Conservation (phyloP, 2,113 vertebrate genomes). For the Plecotus auritus region DNA sequence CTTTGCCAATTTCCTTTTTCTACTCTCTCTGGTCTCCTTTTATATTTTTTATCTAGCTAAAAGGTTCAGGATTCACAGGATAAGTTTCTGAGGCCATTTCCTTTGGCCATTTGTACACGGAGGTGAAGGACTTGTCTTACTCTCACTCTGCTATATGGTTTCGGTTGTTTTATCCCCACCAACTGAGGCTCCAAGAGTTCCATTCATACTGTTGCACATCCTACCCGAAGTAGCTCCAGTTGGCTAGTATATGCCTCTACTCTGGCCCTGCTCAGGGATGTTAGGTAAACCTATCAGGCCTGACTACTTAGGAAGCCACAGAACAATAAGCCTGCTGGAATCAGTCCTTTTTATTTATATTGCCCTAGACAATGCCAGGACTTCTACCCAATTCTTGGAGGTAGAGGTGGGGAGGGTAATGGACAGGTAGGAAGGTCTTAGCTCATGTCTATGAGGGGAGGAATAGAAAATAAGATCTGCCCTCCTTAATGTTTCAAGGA, state of each 20-base stretch:
- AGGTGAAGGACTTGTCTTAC: not conserved
- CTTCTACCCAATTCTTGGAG: not conserved
- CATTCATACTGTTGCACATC: not conserved
- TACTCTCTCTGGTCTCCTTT: not conserved
- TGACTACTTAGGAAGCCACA: not conserved
- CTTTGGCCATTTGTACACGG: not conserved
- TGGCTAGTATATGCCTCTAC: not conserved
- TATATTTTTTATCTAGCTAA: not conserved
- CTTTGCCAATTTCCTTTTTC: not conserved
- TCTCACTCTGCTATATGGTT: not conserved
- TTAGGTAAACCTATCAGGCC: not conserved
- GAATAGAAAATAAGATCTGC: not conserved
- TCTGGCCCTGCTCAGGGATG: not conserved
- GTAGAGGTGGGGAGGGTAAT: not conserved
- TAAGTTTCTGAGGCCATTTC: not conserved
- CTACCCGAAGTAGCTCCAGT: not conserved
- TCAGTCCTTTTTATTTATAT: not conserved
- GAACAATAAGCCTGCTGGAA: not conserved
- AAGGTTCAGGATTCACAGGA: not conserved
- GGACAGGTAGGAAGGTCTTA: not conserved
- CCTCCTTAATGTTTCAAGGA: not conserved
- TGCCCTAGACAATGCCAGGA: not conserved
- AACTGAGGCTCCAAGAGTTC: not conserved
- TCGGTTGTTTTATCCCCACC: not conserved
- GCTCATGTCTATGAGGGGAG: not conserved